Conservation (phyloP, 2,888 invertebrate species). For the Chrysina gloriosa region DNA sequence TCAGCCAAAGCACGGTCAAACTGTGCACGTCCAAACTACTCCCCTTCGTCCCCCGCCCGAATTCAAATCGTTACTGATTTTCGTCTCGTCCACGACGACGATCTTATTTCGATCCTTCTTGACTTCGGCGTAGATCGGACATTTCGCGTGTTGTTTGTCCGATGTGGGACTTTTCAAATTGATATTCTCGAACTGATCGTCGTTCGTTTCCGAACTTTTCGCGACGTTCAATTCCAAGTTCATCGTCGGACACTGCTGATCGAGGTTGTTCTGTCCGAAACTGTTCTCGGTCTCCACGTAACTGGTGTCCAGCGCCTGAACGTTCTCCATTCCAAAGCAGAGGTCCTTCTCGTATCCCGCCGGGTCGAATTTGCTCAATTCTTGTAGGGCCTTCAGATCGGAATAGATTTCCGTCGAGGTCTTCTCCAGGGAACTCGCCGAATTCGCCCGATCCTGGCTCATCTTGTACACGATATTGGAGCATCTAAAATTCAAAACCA, state of each 20-base stretch:
- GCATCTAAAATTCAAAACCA: conserved; percentile 41
- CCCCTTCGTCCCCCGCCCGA: conserved; percentile 26
- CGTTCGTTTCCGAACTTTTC: conserved; percentile 51
- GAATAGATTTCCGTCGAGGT: conserved; percentile 61
- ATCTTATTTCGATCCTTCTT: conserved; percentile 55
- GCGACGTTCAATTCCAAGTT: conserved; percentile 56
- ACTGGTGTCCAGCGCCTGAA: conserved; percentile 56
- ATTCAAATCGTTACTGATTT: conserved; percentile 46
- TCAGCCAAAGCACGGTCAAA: conserved; percentile 80
- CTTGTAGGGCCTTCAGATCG: conserved; percentile 61
- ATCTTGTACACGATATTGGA: conserved; percentile 59
- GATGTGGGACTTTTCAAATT: conserved; percentile 56
- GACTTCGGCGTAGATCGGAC: conserved; percentile 60
- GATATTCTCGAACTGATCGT: conserved; percentile 49
- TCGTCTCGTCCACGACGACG: conserved; percentile 39
- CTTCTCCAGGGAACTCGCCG: conserved; percentile 58
- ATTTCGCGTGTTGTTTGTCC: conserved; percentile 50
- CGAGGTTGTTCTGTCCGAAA: conserved; percentile 53
- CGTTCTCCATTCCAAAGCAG: conserved; percentile 52
- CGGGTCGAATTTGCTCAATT: conserved; percentile 54
- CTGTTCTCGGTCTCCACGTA: conserved; percentile 59
- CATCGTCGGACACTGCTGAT: conserved; percentile 41
- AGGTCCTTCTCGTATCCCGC: conserved; percentile 49
- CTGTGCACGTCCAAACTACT: conserved; percentile 71
- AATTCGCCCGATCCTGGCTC: conserved; percentile 56